These are phyloP conservation scores for Pseudococcus longispinus DNA, from an alignment of 2,888 invertebrate species.

Conservation along the genomic window DNA sequence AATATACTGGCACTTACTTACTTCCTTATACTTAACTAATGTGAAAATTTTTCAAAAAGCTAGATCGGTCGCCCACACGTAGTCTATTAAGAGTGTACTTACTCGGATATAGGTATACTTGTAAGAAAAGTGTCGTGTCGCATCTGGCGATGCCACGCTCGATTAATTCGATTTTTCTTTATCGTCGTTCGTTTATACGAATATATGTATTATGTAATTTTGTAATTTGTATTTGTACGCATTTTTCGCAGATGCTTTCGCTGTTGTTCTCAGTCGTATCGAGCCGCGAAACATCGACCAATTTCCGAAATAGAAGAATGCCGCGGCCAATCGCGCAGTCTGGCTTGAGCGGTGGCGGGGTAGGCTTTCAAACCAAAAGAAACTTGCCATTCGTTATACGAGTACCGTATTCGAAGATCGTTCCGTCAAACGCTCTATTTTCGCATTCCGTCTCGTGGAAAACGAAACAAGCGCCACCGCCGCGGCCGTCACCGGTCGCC, in stretches of 20 bases:
- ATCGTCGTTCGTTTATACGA: too few species aligned
- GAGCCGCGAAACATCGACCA: not conserved
- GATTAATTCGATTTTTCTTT: too few species aligned
- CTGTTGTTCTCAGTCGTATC: not conserved
- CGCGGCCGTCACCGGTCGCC: not conserved
- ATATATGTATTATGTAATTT: too few species aligned
- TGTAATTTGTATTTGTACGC: not conserved
- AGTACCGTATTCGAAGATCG: conserved; percentile 49
- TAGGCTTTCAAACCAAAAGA: not conserved
- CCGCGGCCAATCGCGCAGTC: not conserved
- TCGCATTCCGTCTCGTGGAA: conserved; percentile 55
- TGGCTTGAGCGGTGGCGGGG: not conserved
- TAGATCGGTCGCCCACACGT: too few species aligned
- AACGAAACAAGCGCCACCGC: conserved; percentile 29
- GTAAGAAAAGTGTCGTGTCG: too few species aligned
- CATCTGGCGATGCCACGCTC: too few species aligned
- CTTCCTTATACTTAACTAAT: too few species aligned
- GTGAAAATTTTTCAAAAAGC: too few species aligned
- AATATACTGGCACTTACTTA: too few species aligned
- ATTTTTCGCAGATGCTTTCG: not conserved
- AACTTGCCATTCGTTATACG: conserved; percentile 45
- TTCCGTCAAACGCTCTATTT: conserved; percentile 47
- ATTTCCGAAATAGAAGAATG: conserved; percentile 42
- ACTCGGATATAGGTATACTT: too few species aligned
- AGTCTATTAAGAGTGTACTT: too few species aligned